Evolutionary conservation across 1,140 invertebrate genomes (phyloP).

Genomic region (Lordiphosa clarofinis): DNA sequence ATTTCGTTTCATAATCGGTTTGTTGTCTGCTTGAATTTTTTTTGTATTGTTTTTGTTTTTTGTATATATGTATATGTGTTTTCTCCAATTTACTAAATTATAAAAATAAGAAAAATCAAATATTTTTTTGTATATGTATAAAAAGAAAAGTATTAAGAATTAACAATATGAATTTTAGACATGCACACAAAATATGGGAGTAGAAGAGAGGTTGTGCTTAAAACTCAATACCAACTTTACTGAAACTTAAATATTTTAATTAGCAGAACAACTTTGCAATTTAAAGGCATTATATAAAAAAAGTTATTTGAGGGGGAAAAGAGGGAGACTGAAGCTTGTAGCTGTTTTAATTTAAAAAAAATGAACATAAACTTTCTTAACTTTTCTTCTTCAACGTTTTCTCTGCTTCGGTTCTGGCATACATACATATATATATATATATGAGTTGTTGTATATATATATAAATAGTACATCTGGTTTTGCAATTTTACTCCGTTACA

Average conservation of each 20-base stretch:
- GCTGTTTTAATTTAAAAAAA: constrained; percentile 43
- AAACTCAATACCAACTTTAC: constrained; percentile 40
- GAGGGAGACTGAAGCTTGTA: constrained; percentile 53
- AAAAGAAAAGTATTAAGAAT: constrained; percentile 32
- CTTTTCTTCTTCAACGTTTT: constrained; percentile 17
- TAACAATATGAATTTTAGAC: constrained; percentile 5
- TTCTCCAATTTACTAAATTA: constrained; percentile 64
- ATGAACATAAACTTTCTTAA: constrained; percentile 2
- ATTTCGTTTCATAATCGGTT: constrained; percentile 49
- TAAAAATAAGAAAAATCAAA: constrained; percentile 26
- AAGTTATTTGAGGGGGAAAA: too few species aligned
- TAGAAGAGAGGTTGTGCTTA: constrained; percentile 34
- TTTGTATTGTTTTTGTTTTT: constrained; percentile 10
- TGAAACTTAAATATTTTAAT: too few species aligned
- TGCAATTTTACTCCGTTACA: constrained; percentile 37
- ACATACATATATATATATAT: constrained; percentile 48
- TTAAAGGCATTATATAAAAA: too few species aligned
- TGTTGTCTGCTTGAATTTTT: constrained; percentile 2
- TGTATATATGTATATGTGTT: constrained; percentile 8
- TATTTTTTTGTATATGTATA: constrained; percentile 22
- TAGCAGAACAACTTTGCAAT: too few species aligned
- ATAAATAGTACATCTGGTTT: constrained; percentile 56
- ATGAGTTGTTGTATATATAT: too few species aligned
- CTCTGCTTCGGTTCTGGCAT: constrained; percentile 16
- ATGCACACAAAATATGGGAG: constrained; percentile 1